Percentiles rank a stretch among this genome's conserved stretches.
Evolutionary conservation across 2,113 vertebrate genomes (phyloP).

Genomic region (Todiramphus chloris): DNA sequence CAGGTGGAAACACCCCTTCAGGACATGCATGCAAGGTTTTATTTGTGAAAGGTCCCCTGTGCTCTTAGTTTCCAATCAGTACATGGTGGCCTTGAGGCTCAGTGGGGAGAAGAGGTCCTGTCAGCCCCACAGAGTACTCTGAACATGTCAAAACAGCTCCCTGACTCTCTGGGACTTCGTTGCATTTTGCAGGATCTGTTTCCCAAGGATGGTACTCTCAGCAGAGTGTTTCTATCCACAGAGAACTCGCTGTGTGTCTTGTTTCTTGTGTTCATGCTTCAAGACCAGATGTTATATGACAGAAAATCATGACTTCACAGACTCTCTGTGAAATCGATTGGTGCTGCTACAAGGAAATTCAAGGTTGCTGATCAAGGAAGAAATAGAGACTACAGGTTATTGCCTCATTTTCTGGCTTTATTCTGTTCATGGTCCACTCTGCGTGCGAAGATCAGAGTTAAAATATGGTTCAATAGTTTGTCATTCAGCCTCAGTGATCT

Average conservation of each 20-base stretch:
- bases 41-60: neutral
- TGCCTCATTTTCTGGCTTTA: neutral
- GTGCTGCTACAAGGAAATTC: neutral
- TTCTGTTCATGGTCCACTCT: neutral
- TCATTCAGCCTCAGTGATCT: neutral
- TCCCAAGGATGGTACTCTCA: neutral
- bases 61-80: neutral
- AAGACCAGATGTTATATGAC: neutral
- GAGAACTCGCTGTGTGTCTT: neutral
- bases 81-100: neutral
- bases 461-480: neutral
- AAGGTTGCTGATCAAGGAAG: neutral
- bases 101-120: neutral
- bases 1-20: neutral
- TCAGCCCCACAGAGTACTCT: neutral
- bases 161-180: neutral
- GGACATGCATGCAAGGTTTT: neutral
- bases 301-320: neutral
- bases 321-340: neutral
- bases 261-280: neutral
- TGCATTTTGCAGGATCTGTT: neutral
- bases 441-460: neutral
- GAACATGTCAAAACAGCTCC: neutral
- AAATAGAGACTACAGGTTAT: neutral
- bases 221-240: accelerated